These are phyloP conservation scores for Brachionus koreanus DNA, from an alignment of 1,140 invertebrate genomes.

Conservation along the genomic window DNA sequence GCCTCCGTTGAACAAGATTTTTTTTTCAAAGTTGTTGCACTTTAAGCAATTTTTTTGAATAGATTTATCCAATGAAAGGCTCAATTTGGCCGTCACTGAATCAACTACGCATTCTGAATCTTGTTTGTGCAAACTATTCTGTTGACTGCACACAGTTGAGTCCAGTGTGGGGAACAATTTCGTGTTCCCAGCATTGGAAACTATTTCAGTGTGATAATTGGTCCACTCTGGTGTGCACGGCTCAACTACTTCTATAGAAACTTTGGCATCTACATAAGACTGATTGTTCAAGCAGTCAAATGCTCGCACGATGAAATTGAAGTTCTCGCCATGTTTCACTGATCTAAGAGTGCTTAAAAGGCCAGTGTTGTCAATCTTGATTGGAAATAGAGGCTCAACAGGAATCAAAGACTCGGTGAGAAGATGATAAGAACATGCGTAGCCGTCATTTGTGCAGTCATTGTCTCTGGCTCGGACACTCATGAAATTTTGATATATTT, in stretches of 20 bases:
- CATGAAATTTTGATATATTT: constrained; percentile 25
- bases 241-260: neutral
- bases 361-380: constrained; percentile 33
- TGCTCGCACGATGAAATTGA: neutral
- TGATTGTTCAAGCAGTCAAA: constrained; percentile 8
- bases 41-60: neutral
- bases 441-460: constrained; percentile 43
- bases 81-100: neutral
- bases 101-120: neutral
- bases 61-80: neutral
- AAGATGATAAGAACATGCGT: neutral
- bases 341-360: neutral
- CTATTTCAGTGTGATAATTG: neutral
- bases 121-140: neutral
- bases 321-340: neutral
- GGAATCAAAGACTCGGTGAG: neutral
- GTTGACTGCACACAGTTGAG: neutral
- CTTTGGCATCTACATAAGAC: constrained; percentile 1
- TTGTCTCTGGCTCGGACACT: constrained; percentile 27
- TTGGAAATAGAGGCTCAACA: constrained; percentile 19
- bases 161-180: neutral
- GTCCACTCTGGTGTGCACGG: constrained; percentile 29
- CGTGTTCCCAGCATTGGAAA: neutral
- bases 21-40: neutral
- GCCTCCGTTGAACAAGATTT: neutral